Conservation (phyloP, 2,888 invertebrate genomes). For the Adineta ricciae region DNA sequence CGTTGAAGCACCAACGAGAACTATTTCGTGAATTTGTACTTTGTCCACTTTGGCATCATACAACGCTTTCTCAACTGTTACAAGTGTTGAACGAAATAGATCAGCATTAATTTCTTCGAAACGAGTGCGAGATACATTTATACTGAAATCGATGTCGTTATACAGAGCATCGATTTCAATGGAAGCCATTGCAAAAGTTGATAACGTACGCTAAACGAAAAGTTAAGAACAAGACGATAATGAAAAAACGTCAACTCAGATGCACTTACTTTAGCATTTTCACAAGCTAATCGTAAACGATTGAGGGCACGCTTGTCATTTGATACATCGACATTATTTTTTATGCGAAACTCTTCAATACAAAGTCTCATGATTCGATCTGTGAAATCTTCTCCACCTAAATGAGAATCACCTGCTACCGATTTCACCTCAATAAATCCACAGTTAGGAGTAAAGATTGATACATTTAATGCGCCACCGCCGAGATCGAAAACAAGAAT, state of each 20-base stretch:
- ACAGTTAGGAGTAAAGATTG: neutral
- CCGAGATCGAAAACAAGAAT: neutral
- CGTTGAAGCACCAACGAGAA: neutral
- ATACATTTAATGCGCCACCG: neutral
- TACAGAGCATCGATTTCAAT: neutral
- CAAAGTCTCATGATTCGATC: neutral
- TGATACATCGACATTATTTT: neutral
- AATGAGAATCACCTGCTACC: neutral
- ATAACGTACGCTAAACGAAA: neutral
- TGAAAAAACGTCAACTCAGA: neutral
- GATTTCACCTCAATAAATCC: neutral
- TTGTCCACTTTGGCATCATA: neutral
- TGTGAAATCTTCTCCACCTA: neutral
- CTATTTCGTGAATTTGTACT: neutral
- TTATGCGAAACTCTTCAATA: neutral
- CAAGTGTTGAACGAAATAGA: neutral
- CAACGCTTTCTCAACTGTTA: neutral
- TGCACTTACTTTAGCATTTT: neutral
- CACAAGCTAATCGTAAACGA: neutral
- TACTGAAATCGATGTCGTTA: neutral
- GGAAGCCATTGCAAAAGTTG: neutral
- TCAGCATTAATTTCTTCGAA: neutral
- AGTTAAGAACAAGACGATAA: neutral
- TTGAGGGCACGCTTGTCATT: neutral
- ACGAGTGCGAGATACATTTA: neutral